Base-by-base conservation (phyloP, 1,140 invertebrate species). In the Sitophilus oryzae region DNA sequence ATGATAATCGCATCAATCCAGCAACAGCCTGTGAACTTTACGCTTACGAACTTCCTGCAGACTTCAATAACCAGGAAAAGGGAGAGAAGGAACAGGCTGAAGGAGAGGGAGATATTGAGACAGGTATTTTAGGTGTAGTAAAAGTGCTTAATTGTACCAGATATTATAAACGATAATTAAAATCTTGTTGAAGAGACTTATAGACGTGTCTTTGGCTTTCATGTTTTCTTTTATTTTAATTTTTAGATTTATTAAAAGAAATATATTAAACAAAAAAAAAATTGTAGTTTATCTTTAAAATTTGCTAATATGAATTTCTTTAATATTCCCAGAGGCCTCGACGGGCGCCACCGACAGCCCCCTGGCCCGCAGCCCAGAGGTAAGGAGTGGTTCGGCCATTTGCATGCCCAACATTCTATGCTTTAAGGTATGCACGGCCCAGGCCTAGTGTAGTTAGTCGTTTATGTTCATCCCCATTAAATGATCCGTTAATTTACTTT, bases 401-500 rank as follows among this genome's bases (percentile, higher is more conserved):
- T 84, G 82, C 83, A 84, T 84, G 82, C 82, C 82, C 75, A 78
- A 74, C 79, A 79, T 84, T 74, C 82, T 84, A 74, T 85, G 83
- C 81, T 84, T 84, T 78, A 84, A 85, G 82, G 82, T 85, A 83
- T 74, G 76, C 68, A 71, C 67, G 66, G 56, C 51, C 48, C 50
- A 54, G 55, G 42, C 54, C 54, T 58, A 52, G 43, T 47, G 48
- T 52, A 58, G 35, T 52, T 52, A 41, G 36, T 19, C 8, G 14
- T 51, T 51, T 51, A 25, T 42, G 40, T 42, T 41, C 15, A n/a
- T n/a, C n/a, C n/a, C n/a, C n/a, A n/a, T n/a, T n/a, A n/a, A n/a
- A n/a, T n/a, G n/a, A n/a, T n/a, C n/a, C n/a, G n/a, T n/a, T n/a
- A n/a, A n/a, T n/a, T n/a, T n/a, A n/a, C n/a, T n/a, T n/a, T n/a